Base-by-base conservation (phyloP, 53 echinoderm and acorn worm genomes). In the Actinopyga echinites region DNA sequence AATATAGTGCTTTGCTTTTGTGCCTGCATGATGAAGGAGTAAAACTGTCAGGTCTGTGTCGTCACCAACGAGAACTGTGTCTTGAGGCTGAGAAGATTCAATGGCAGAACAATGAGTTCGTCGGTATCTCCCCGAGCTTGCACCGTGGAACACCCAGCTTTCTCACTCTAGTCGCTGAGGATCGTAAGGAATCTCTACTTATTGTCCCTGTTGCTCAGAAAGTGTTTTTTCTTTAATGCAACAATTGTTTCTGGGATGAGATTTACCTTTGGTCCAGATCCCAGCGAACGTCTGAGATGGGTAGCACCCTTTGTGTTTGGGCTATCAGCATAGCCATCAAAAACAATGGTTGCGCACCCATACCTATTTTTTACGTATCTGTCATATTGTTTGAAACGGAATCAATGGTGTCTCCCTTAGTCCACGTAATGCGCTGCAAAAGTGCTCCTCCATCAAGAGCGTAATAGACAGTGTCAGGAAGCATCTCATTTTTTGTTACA, bases 41-140 rank as follows among this genome's bases (percentile, higher is more conserved):
- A 85, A 62, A 30, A 89, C 57, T 21, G 84, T 52, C n/a, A 89
- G 85, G 49, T 85, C 89, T 40, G 89, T 92, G 57, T 88, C 85
- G 54, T 89, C 83, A 21, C 86, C 89, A 55, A 89, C 58, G 1
- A 89, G 74, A 28, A 88, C 74, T 32, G 85, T 79, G 36, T 85
- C 77, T 30, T 53, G 53, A 3, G 44, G 3, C 52, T 23, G 80
- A 8, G 84, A 73, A 11, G 91, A 85, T 57, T 74, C 62, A 25
- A 87, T 24, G 38, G 91, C 29, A 57, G 53, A 15, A 61, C 89
- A 52, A 89, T 92, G 20, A 89, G 79, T 33, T 88, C 73, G 63
- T 92, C 92, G 15, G 79, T 83, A 78, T 89, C 86, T n/a, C 68
- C 75, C 53, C 44, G 74, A 61, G 88, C 86, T 83, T 92, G 89